A percentile compares a stretch with the other conserved stretches of the same genome.
phyloP scores from a whole-genome alignment of 2,797 vertebrate genomes.

The Coregonus sp. region DNA sequence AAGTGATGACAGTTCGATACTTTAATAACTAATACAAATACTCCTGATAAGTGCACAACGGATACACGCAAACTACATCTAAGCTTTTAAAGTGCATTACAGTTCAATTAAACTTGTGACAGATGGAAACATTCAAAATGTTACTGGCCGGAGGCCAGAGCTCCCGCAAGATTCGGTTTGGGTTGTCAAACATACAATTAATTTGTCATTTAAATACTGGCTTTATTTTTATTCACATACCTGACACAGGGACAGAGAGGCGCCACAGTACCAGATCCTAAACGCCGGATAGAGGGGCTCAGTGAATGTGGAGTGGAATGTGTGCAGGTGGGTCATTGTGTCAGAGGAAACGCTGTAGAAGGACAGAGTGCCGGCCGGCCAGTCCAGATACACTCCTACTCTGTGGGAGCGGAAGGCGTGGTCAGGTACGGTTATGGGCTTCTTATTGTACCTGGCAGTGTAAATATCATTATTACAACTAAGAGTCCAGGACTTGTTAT shows the following conservation, averaged over 20 bases:
- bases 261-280: background rate
- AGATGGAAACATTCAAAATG: no score
- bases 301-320: constrained; percentile 1
- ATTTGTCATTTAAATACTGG: background rate
- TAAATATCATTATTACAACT: background rate
- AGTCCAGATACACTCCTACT: constrained; percentile 11
- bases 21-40: no score
- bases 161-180: no score
- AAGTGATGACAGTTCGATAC: no score
- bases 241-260: no score
- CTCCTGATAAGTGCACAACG: no score
- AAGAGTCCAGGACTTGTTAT: constrained; percentile 40
- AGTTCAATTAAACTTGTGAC: no score
- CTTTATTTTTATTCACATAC: no score
- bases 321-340: constrained; percentile 3
- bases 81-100: no score
- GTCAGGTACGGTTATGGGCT: background rate
- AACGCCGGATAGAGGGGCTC: background rate
- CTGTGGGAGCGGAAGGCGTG: background rate
- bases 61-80: no score
- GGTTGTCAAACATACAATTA: no score
- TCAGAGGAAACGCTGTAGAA: constrained; percentile 8
- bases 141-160: no score
- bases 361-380: background rate
- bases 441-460: background rate